phyloP scores from a whole-genome alignment of 2,797 vertebrate species.

The Schizothorax lantsangensis region DNA sequence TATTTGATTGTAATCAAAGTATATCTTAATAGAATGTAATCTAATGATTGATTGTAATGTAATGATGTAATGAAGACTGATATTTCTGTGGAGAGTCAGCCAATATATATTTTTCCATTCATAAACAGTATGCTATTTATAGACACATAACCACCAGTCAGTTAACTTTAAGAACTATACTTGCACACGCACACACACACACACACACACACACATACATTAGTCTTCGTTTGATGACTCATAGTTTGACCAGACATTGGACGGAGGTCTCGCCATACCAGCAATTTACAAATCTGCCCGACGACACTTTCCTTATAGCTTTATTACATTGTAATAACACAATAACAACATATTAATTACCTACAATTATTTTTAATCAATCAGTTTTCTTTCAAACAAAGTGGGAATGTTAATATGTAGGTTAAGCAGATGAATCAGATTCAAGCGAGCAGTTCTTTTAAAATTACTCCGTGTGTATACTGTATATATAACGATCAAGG shows the following conservation, averaged over 20 bases:
- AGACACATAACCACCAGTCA: neutral
- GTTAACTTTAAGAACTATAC: neutral
- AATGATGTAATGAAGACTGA: neutral
- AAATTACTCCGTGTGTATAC: neutral
- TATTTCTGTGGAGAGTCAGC: neutral
- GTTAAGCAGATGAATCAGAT: neutral
- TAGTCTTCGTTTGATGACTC: slow-evolving; percentile 40
- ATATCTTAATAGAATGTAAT: neutral
- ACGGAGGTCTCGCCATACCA: neutral
- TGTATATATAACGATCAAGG: neutral
- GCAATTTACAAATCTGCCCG: slow-evolving; percentile 3
- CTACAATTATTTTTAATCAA: neutral
- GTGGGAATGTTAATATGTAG: neutral
- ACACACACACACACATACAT: neutral
- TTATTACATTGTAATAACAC: neutral
- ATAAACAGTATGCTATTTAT: neutral
- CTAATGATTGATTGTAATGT: neutral
- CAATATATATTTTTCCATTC: neutral
- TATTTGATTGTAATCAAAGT: neutral
- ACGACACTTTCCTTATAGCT: slow-evolving; percentile 11
- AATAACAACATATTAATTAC: neutral
- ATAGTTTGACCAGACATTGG: slow-evolving; percentile 31
- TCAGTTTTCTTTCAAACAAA: neutral
- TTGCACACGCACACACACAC: neutral
- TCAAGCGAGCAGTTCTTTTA: neutral